Evolutionary conservation across 2,113 vertebrate genomes (phyloP).

Genomic region (Scalopus aquaticus): DNA sequence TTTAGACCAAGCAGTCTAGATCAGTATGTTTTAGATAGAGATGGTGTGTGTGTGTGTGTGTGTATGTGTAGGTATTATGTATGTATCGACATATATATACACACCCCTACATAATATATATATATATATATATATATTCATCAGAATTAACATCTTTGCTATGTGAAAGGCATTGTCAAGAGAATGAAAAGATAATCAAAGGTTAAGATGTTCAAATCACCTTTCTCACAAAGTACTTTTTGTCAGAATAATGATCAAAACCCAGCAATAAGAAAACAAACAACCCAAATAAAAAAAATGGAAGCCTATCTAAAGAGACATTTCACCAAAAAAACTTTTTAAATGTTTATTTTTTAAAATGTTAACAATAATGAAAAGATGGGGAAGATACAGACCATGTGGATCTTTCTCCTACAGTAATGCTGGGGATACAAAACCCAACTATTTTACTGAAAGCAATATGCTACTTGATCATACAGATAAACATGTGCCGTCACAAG

Average conservation of each 20-base stretch:
- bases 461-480: neutral
- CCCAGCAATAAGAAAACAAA: neutral
- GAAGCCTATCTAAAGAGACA: neutral
- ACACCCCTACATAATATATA: no score
- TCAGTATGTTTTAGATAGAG: neutral
- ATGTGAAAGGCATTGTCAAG: neutral
- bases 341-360: neutral
- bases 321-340: neutral
- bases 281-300: neutral
- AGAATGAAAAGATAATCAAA: neutral
- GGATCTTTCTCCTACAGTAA: neutral
- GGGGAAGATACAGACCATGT: neutral
- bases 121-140: neutral
- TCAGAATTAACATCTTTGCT: neutral
- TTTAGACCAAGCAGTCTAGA: neutral
- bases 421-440: neutral
- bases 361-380: neutral
- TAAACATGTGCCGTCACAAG: neutral
- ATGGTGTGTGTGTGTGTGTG: no score
- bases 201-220: neutral
- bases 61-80: no score
- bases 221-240: neutral
- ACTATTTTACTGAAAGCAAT: neutral
- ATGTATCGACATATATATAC: no score
- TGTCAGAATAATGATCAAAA: neutral